Evolutionary conservation across 2,797 vertebrate species (phyloP), one percentile per base, ranked within the genome.

Genomic region (Emydoidea blandingii): DNA sequence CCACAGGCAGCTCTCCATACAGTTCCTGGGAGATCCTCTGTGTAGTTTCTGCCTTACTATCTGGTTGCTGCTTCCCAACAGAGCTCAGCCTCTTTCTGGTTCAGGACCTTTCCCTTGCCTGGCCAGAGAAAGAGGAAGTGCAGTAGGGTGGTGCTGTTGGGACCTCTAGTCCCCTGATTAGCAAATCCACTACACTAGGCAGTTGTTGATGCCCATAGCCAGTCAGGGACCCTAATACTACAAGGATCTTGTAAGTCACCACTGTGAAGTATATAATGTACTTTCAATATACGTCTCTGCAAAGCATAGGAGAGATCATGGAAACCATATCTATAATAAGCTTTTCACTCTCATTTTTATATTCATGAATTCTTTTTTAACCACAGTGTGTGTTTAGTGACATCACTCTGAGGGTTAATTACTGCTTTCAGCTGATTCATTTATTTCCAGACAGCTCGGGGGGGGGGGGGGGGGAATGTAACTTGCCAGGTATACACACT

Each of bases 361-460:
- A 47, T 2, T 47, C 3, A 44, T 56, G 5, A 65, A 87, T 85
- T 72, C 1, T 68, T 83, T 91, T 83, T 83, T 86, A 56, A 34
- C 18, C 57, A 65, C 41, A 2, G 2, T 78, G 3, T 84, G 89
- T 89, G 31, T 83, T 0, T 3, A 15, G 19, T 92, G 89, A 53
- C 50, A 79, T 27, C 88, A 76, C 31, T 92, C 83, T 94, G 72
- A 82, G 95, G 85, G 21, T 56, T 84, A 86, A 68, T 84, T 90
- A 14, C 52, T 56, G 10, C 16, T 87, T 90, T 23, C 79, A 90
- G 79, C 8, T 10, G 76, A 80, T 65, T 85, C 0, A 78, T 88
- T 96, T 89, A 25, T 5, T 87, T 93, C 89, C 68, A 82, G 2
- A n/a, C 10, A 56, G 10, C 3, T 93, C 49, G n/a, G n/a, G n/a